Percentiles rank a stretch among this genome's conserved stretches.
phyloP scores from a whole-genome alignment of 2,797 vertebrate genomes.

The Nyctalus aviator region DNA sequence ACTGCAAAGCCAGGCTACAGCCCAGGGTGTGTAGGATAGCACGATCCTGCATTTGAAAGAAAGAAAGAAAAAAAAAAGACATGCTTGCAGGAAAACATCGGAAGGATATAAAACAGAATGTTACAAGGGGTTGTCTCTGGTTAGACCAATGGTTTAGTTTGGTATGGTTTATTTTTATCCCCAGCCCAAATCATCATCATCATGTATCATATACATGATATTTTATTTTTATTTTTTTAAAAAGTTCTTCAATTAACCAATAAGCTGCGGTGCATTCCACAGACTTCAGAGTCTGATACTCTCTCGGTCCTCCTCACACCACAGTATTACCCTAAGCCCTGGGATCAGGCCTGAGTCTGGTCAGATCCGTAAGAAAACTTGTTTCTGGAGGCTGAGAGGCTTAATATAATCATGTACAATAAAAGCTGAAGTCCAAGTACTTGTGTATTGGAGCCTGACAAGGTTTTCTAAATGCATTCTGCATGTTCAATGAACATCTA shows the following conservation, averaged over 20 bases:
- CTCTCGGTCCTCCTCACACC: not conserved
- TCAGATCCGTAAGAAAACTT: not conserved
- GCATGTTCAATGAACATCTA: not conserved
- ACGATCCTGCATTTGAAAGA: not conserved
- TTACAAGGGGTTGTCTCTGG: not conserved
- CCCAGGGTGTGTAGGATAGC: not conserved
- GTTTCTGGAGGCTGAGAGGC: not conserved
- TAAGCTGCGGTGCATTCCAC: not conserved
- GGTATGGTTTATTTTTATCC: not conserved
- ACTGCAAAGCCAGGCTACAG: not conserved
- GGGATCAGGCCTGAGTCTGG: not conserved
- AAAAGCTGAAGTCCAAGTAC: not conserved
- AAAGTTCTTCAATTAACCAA: not conserved
- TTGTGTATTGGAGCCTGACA: not conserved
- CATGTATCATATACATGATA: no score
- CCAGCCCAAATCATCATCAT: no score
- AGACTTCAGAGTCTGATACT: not conserved
- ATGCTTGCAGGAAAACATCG: not conserved
- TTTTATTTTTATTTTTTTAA: no score
- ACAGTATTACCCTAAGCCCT: not conserved
- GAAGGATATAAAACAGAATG: not conserved
- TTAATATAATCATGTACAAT: not conserved
- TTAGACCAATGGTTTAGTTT: not conserved
- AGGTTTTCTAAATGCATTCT: not conserved
- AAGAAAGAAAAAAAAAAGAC: accelerated